Base-by-base conservation (phyloP, 1,140 invertebrate genomes). In the Papilio aristodemus region DNA sequence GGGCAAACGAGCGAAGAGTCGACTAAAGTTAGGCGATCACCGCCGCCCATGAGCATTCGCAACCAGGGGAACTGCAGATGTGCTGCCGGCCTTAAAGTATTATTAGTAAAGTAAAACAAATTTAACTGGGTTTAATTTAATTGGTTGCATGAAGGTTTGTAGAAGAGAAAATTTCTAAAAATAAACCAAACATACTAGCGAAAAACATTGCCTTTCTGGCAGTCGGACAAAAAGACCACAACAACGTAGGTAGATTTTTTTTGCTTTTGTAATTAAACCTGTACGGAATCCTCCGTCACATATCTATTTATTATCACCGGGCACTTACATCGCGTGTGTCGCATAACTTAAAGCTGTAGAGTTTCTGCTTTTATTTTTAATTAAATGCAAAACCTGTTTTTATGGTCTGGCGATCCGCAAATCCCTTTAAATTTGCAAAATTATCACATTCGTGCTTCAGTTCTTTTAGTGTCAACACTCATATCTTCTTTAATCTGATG, bases 401-500 rank as follows among this genome's bases (percentile, higher is more conserved):
- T 38, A 22, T 17, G 11, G 4, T 62, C 59, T 62, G 36, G 36
- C 36, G 37, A 38, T 39, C 36, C 59, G 36, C 9, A 27, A 39
- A 19, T 13, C 59, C 59, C 59, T 62, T 62, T 54, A 54, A 25
- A 54, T 62, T 62, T 62, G 59, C 59, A 62, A 62, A 38, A 62
- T 7, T 14, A 13, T 8, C 59, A 14, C 59, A 62, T 62, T 62
- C 32, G 39, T 19, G 32, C 14, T 62, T 13, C 27, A 66, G 63
- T 38, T 50, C 41, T 66, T 66, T 66, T 19, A 66, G 63, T 32
- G 63, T 50, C 9, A 46, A 66, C 63, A 66, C 41, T 36, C n/a
- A n/a, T n/a, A n/a, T 14, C 27, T 59, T 37, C 9, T 22, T 54
- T 22, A 25, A 9, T 0, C 10, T 19, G 4, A 32, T 32, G 25